These are phyloP conservation scores for Piliocolobus tephrosceles DNA, from an alignment of 2,113 vertebrate genomes.

Conservation along the genomic window DNA sequence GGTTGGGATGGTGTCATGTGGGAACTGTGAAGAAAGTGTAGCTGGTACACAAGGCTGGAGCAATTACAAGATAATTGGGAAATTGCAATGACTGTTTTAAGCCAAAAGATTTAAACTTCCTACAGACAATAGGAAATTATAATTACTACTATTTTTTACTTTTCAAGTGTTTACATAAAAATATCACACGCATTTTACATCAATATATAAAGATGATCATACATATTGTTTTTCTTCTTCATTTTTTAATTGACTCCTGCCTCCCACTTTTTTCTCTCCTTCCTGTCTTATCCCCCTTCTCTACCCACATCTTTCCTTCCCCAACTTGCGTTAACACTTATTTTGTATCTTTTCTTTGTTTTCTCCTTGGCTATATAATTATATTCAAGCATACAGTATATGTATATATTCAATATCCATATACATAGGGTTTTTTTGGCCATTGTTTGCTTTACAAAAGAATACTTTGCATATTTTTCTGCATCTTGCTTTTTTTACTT, in stretches of 20 bases:
- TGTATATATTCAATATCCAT: background rate
- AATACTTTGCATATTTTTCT: constrained; percentile 39
- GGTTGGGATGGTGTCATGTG: background rate
- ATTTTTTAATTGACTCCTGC: background rate
- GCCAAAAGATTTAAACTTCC: background rate
- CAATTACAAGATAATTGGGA: background rate
- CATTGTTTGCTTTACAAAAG: constrained; percentile 30
- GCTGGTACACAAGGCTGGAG: background rate
- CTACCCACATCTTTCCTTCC: background rate
- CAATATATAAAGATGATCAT: background rate
- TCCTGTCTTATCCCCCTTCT: background rate
- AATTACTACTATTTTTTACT: background rate
- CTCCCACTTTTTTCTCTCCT: background rate
- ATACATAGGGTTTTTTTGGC: background rate
- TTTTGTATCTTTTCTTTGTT: background rate
- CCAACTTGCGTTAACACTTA: background rate
- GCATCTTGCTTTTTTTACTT: background rate
- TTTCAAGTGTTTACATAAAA: constrained; percentile 14
- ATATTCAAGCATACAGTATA: background rate
- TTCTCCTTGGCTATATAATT: background rate
- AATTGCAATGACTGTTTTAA: background rate
- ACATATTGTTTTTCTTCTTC: background rate
- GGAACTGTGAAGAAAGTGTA: background rate
- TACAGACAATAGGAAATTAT: background rate
- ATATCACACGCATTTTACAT: background rate